Evolutionary conservation across 2,888 invertebrate species (phyloP).

Genomic region (Kryphioiulus occultus): DNA sequence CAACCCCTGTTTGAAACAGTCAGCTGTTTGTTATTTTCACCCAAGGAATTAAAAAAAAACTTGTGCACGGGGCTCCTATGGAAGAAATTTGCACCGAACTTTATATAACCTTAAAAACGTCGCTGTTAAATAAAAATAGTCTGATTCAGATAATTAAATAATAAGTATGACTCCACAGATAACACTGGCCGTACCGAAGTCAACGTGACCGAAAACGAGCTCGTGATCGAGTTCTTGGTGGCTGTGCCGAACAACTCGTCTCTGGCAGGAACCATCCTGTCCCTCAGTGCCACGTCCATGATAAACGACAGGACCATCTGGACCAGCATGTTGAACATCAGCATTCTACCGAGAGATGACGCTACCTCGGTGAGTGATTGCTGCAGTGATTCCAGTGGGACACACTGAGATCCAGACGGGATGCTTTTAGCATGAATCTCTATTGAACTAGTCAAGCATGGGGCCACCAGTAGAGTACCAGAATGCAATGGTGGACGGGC

Average conservation of each 20-base stretch:
- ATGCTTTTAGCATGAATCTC: too few species aligned
- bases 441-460: too few species aligned
- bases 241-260: background rate
- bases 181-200: background rate
- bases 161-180: background rate
- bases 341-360: background rate
- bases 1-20: too few species aligned
- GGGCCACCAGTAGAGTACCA: too few species aligned
- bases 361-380: background rate
- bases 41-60: too few species aligned
- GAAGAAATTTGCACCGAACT: too few species aligned
- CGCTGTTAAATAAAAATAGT: too few species aligned
- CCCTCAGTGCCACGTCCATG: constrained; percentile 26
- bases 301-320: constrained; percentile 41
- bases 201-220: constrained; percentile 39
- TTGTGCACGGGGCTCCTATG: too few species aligned
- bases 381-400: background rate
- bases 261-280: constrained; percentile 29
- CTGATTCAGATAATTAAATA: background rate
- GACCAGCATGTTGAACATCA: constrained; percentile 42
- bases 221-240: constrained; percentile 42
- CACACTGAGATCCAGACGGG: too few species aligned
- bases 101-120: too few species aligned
- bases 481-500: too few species aligned
- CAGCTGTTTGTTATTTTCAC: too few species aligned